Percentiles rank a stretch among this genome's conserved stretches.
Evolutionary conservation across 2,113 vertebrate species (phyloP).

Genomic region (Antennarius striatus): DNA sequence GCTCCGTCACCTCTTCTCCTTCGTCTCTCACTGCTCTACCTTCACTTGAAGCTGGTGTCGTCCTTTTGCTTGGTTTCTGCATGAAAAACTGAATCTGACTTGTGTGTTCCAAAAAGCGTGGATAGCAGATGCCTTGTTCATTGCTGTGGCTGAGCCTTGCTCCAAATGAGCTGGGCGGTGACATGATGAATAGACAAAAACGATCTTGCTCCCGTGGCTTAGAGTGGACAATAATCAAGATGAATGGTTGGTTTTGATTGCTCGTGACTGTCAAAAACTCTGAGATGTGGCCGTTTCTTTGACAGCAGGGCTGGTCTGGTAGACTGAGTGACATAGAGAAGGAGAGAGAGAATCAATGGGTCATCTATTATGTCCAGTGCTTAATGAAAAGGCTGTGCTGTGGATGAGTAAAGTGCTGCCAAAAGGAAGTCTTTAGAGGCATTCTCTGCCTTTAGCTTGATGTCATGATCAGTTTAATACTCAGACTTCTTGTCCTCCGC

Average conservation of each 20-base stretch:
- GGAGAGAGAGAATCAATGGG: constrained; percentile 58
- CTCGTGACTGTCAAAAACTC: constrained; percentile 38
- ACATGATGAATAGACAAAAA: constrained; percentile 62
- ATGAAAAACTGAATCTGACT: constrained; percentile 7
- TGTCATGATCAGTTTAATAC: constrained; percentile 71
- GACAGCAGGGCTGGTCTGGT: constrained; percentile 22
- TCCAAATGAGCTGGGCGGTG: constrained; percentile 17
- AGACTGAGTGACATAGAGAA: constrained; percentile 23
- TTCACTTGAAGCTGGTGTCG: neutral
- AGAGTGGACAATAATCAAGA: constrained; percentile 70
- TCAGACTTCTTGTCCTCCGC: constrained; percentile 58
- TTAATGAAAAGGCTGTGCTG: constrained; percentile 65
- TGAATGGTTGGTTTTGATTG: constrained; percentile 63
- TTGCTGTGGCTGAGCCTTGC: neutral
- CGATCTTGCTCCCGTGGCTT: constrained; percentile 35
- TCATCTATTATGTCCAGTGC: constrained; percentile 69
- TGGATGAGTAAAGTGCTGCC: constrained; percentile 59
- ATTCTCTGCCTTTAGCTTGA: constrained; percentile 56
- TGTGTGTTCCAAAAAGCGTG: neutral
- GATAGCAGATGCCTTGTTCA: neutral
- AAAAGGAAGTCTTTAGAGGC: constrained; percentile 58
- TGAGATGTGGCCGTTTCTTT: constrained; percentile 32
- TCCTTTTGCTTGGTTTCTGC: neutral
- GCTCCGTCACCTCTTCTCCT: constrained; percentile 3
- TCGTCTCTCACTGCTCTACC: neutral